Percentiles rank a stretch among this genome's conserved stretches.
These are phyloP conservation scores for Halictus quadricinctus DNA, from an alignment of 2,888 invertebrate genomes.

Conservation along the genomic window DNA sequence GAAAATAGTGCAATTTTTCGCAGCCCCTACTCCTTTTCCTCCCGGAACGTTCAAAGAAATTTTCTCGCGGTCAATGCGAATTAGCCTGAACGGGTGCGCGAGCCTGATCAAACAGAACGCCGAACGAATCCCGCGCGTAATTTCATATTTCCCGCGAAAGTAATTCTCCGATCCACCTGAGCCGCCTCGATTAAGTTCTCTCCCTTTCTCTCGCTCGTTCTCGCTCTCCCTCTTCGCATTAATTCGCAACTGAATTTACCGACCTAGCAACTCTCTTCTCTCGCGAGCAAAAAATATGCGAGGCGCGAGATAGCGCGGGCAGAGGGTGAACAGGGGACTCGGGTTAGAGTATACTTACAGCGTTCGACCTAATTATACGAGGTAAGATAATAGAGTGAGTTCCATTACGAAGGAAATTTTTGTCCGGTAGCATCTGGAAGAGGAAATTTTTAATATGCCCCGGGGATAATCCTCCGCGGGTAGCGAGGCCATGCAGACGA, in stretches of 20 bases:
- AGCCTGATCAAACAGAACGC: constrained; percentile 20
- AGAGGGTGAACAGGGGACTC: not conserved
- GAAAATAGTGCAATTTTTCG: no score
- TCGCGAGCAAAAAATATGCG: not conserved
- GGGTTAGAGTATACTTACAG: constrained; percentile 25
- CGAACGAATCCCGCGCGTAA: constrained; percentile 28
- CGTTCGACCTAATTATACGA: constrained; percentile 57
- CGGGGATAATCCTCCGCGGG: constrained; percentile 37
- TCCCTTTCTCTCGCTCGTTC: not conserved
- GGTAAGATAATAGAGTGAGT: constrained; percentile 60
- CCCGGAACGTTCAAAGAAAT: not conserved
- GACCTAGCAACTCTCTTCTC: not conserved
- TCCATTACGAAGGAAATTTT: constrained; percentile 58
- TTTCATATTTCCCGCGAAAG: constrained; percentile 33
- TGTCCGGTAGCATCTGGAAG: constrained; percentile 48
- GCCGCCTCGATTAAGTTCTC: constrained; percentile 31
- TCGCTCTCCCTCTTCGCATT: not conserved
- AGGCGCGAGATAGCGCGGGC: not conserved
- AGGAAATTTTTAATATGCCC: constrained; percentile 52
- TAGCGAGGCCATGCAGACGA: not conserved
- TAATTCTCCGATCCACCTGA: constrained; percentile 36
- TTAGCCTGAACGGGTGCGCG: not conserved
- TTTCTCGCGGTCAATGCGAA: not conserved
- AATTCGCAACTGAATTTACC: constrained; percentile 54
- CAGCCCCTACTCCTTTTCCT: not conserved